A percentile compares a stretch with the other conserved stretches of the same genome.
These are phyloP conservation scores for Proterorhinus semilunaris DNA, from an alignment of 2,113 vertebrate genomes.

Conservation along the genomic window DNA sequence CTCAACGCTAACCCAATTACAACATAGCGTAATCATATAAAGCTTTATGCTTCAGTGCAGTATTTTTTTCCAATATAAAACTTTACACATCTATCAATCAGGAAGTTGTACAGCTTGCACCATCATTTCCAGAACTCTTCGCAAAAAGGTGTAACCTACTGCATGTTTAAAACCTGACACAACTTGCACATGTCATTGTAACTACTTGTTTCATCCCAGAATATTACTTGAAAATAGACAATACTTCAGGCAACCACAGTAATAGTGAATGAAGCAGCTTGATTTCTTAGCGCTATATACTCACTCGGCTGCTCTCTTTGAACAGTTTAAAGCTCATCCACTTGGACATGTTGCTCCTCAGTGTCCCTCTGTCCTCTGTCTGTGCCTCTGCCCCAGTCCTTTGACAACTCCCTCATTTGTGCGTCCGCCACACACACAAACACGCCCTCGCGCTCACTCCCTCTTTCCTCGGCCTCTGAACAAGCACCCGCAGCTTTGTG, in stretches of 20 bases:
- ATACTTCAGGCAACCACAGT: neutral
- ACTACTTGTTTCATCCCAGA: too few relatives aligned
- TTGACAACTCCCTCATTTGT: conserved; percentile 49
- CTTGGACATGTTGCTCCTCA: conserved; percentile 71
- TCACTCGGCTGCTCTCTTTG: conserved; percentile 77
- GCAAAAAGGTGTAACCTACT: too few relatives aligned
- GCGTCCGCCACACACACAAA: conserved; percentile 25
- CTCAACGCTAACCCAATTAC: neutral
- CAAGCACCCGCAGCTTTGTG: conserved; percentile 58
- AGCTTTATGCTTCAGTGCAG: neutral
- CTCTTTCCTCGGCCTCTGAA: conserved; percentile 23
- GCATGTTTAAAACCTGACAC: neutral
- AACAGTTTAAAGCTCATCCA: conserved; percentile 81
- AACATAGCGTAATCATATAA: neutral
- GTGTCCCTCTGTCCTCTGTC: conserved; percentile 23
- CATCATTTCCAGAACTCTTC: too few relatives aligned
- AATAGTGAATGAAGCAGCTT: neutral
- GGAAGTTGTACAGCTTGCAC: too few relatives aligned
- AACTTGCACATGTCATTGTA: neutral
- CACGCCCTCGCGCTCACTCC: conserved; percentile 4
- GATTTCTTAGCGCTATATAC: conserved; percentile 33
- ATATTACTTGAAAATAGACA: neutral
- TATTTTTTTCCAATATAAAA: neutral
- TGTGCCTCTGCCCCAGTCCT: conserved; percentile 27
- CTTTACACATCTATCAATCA: too few relatives aligned